A percentile compares a stretch with the other conserved stretches of the same genome.
These are phyloP conservation scores for Dendrocincla tyrannina DNA, from an alignment of 2,797 vertebrate species.

Conservation along the genomic window DNA sequence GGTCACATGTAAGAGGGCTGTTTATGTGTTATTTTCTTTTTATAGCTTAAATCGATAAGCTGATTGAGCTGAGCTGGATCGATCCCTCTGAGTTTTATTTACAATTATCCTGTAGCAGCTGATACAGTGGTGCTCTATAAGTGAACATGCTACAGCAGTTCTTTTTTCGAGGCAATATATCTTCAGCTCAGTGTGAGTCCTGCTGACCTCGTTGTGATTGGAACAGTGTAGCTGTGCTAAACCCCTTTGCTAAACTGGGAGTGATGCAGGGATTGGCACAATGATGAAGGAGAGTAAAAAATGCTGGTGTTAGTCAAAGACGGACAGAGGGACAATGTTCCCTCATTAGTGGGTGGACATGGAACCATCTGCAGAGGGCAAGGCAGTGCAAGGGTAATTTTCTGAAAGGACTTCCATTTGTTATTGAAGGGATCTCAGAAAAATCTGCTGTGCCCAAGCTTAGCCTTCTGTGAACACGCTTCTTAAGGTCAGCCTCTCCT, in stretches of 20 bases:
- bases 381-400: background rate
- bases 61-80: constrained; percentile 42
- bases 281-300: background rate
- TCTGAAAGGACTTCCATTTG: background rate
- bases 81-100: constrained; percentile 50
- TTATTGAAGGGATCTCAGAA: background rate
- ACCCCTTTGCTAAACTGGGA: background rate
- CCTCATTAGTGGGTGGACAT: background rate
- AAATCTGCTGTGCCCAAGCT: background rate
- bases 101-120: constrained; percentile 37
- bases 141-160: background rate
- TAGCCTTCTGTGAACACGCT: background rate
- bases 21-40: constrained; percentile 40
- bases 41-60: constrained; percentile 52
- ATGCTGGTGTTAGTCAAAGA: background rate
- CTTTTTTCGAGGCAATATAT: background rate
- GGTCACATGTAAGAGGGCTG: background rate
- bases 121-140: background rate
- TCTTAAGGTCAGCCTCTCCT: background rate
- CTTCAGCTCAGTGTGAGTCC: background rate
- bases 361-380: background rate
- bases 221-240: background rate
- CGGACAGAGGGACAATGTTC: background rate
- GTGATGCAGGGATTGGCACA: background rate
- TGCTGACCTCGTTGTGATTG: background rate